Base-by-base conservation (phyloP, 1,140 invertebrate genomes). In the Cepaea nemoralis region DNA sequence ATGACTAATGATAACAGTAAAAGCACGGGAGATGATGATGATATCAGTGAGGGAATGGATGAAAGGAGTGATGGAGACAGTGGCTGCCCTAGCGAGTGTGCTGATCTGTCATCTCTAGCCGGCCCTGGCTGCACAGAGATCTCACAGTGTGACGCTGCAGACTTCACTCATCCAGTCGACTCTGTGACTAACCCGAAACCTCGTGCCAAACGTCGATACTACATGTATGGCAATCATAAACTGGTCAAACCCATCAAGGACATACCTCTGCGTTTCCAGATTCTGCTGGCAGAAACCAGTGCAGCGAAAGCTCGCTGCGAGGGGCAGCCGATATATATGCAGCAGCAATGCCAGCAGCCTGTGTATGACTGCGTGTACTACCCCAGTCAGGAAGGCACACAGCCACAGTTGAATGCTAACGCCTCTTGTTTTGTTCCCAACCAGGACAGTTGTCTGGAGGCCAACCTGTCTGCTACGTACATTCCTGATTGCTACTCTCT, bases 201-300 rank as follows among this genome's bases (percentile, higher is more conserved):
- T 31, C 85, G 85, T 80, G 75, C 83, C 67, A 88, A 87, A 79
- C 80, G 84, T 35, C 89, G 87, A 75, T 90, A 88, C 82, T 90
- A 89, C 63, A 89, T 88, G 88, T 89, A 89, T 84, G 87, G 88
- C 45, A 85, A 86, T 77, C 86, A 88, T 39, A 90, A 88, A 81
- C 84, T 90, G 59, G 84, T 90, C 8, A 89, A 89, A 74, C 89
- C 89, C 22, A 90, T 90, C 76, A 90, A 89, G 85, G 88, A 90
- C 48, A 89, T 90, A 50, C 89, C 89, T 37, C 87, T 86, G 33
- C 84, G 88, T 16, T 90, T 89, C 81, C 85, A 89, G 59, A 83
- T 84, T 45, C 77, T 89, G 80, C 78, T 90, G n/a, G 86, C 86
- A 16, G 86, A 87, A 50, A 86, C 85, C 42, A 88, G 86, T 82